These are phyloP conservation scores for Odontamblyopus lacepedii DNA, from an alignment of 2,797 vertebrate genomes.

Conservation along the genomic window DNA sequence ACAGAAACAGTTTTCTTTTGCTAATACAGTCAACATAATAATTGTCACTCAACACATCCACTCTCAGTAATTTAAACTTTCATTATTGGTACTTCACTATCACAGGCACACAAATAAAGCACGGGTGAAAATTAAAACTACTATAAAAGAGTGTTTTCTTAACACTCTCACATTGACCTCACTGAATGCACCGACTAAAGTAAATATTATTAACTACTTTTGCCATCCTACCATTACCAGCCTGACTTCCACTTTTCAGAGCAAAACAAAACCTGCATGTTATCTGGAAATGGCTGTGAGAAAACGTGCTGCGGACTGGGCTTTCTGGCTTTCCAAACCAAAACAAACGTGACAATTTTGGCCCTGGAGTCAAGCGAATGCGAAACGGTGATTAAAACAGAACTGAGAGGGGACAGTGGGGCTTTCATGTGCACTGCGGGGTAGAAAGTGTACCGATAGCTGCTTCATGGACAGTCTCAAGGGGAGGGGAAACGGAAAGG, in stretches of 20 bases:
- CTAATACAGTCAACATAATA: too few species aligned
- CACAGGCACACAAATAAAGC: too few species aligned
- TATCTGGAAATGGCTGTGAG: constrained; percentile 29
- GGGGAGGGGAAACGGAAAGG: constrained; percentile 60
- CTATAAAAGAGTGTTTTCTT: too few species aligned
- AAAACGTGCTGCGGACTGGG: constrained; percentile 18
- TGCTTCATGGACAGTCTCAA: constrained; percentile 58
- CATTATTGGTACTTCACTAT: too few species aligned
- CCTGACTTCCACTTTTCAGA: constrained; percentile 49
- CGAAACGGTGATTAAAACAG: constrained; percentile 65
- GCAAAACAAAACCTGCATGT: constrained; percentile 60
- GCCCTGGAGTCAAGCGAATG: constrained; percentile 62
- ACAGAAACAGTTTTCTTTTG: too few species aligned
- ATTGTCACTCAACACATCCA: too few species aligned
- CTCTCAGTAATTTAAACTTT: too few species aligned
- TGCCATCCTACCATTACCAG: not conserved
- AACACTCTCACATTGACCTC: not conserved
- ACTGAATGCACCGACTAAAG: not conserved
- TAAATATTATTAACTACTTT: not conserved
- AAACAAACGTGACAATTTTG: constrained; percentile 63
- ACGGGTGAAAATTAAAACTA: too few species aligned
- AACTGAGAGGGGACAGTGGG: constrained; percentile 63
- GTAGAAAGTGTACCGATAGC: constrained; percentile 60
- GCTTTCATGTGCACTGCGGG: constrained; percentile 61
- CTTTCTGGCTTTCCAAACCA: constrained; percentile 39